phyloP scores from a whole-genome alignment of 1,140 invertebrate genomes.

The Phymorhynchus buccinoides region DNA sequence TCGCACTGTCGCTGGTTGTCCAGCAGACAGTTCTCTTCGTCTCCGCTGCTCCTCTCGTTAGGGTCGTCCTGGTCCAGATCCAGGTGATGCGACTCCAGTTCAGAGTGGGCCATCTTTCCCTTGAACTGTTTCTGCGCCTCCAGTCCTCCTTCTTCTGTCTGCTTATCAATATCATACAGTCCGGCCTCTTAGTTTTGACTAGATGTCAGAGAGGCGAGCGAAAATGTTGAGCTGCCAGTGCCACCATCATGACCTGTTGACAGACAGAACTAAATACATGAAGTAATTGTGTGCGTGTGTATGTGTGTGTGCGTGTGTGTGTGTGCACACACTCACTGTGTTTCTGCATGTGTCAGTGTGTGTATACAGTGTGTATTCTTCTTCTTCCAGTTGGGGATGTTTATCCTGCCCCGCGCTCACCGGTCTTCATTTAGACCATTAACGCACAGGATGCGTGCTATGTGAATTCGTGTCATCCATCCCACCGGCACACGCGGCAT shows the following conservation, averaged over 20 bases:
- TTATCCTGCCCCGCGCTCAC: too few relatives aligned
- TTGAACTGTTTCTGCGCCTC: background rate
- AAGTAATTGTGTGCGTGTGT: too few relatives aligned
- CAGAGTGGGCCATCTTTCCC: background rate
- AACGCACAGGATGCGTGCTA: too few relatives aligned
- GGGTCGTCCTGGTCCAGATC: background rate
- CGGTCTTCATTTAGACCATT: too few relatives aligned
- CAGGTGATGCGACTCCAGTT: background rate
- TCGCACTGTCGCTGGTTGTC: slow-evolving; percentile 50
- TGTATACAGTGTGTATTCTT: too few relatives aligned
- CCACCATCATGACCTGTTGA: background rate
- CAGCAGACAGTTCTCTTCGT: background rate
- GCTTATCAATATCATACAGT: background rate
- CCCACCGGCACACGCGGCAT: too few relatives aligned
- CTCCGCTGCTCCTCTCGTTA: background rate
- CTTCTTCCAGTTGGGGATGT: too few relatives aligned
- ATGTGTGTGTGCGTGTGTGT: too few relatives aligned
- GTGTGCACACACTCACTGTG: too few relatives aligned
- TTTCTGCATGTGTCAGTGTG: too few relatives aligned
- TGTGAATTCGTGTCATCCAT: too few relatives aligned
- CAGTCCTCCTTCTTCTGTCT: background rate
- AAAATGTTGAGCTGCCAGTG: background rate
- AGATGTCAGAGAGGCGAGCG: background rate
- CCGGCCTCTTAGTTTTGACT: background rate
- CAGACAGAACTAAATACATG: too few relatives aligned